Base-by-base conservation (phyloP, 2,888 invertebrate species). In the Agrochola lota region DNA sequence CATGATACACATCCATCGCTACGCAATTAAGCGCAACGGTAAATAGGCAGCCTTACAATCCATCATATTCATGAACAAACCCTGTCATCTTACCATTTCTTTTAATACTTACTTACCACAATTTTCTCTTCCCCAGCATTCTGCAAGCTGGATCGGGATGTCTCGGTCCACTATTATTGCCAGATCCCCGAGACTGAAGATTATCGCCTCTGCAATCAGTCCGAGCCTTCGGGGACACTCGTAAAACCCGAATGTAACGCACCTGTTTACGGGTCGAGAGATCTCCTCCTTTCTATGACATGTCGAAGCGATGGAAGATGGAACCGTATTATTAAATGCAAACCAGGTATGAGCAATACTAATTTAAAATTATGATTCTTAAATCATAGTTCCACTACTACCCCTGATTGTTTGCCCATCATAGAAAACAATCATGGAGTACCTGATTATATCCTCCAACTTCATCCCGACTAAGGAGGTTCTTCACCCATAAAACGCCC, bases 91-190 rank as follows among this genome's bases (percentile, higher is more conserved):
- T 55, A n/a, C 11, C n/a, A n/a, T 57, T 57, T n/a, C 11, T n/a
- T 57, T 57, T 9, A 23, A 23, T 55, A 23, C 3, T 57, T n/a
- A 64, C 9, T n/a, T n/a, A 40, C 2, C 11, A 66, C 17, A n/a
- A 17, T 66, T 43, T 66, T 26, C 12, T 46, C 26, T 7, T 67
- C 26, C 26, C 76, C 68, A 95, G 94, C 91, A 9, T 90, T 88
- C 82, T 95, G 94, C 87, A 87, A 86, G 4, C 86, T 95, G 0
- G 85, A 89, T 26, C 82, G 71, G 0, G 90, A 93, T 49, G 86
- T 88, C 0, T 92, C 93, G 67, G 92, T 94, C 0, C 86, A 83
- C 4, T 94, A 93, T 88, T 80, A 84, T 23, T 94, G 94, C 79
- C 12, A 40, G 35, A 0, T 35, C 20, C 3, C 20, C 15, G 26